Evolutionary conservation across 2,888 invertebrate species (phyloP).

Genomic region (Nasonia oneida): DNA sequence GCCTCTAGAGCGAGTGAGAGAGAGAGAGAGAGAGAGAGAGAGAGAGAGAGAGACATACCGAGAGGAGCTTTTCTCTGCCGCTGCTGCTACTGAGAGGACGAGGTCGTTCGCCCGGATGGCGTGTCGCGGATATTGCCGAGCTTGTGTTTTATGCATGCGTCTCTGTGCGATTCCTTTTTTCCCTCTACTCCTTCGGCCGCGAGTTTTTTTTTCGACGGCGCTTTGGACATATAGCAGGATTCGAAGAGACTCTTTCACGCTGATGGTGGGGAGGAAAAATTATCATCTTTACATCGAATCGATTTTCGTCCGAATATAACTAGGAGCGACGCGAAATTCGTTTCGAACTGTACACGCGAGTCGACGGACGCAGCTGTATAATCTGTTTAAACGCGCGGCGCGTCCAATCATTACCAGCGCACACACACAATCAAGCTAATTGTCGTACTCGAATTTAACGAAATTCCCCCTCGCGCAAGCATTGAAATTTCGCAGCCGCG

Average conservation of each 20-base stretch:
- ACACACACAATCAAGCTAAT: neutral
- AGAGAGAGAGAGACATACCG: neutral
- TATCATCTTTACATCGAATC: too few relatives aligned
- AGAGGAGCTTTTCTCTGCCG: neutral
- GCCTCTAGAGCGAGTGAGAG: slow-evolving; percentile 10
- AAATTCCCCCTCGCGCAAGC: neutral
- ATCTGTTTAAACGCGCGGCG: neutral
- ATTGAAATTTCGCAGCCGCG: neutral
- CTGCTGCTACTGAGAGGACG: neutral
- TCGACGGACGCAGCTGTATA: neutral
- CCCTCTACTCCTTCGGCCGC: neutral
- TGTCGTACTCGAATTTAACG: neutral
- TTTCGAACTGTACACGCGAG: neutral
- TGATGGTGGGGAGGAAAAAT: too few relatives aligned
- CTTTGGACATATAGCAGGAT: neutral
- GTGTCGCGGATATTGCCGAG: slow-evolving; percentile 11
- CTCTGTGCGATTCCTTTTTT: slow-evolving; percentile 1
- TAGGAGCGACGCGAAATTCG: neutral
- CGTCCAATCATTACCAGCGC: neutral
- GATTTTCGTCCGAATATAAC: neutral
- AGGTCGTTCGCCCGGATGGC: slow-evolving; percentile 21
- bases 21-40: slow-evolving; percentile 2
- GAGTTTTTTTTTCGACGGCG: neutral
- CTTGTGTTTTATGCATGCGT: slow-evolving; percentile 21
- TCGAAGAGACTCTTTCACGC: too few relatives aligned